Evolutionary conservation across 2,797 vertebrate species (phyloP).

Genomic region (Falco biarmicus): DNA sequence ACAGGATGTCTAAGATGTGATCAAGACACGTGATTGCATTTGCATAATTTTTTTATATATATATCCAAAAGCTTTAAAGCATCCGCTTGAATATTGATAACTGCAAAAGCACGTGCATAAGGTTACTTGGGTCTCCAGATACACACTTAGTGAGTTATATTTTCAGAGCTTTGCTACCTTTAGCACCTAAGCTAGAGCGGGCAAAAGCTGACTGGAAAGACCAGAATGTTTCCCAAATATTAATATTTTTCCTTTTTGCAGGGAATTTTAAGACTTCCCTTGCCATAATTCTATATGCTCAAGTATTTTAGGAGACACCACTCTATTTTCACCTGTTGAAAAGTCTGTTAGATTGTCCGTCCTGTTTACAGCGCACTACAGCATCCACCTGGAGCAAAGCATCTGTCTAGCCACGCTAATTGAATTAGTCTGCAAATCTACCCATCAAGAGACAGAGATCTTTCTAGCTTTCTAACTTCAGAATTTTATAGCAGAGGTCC

Average conservation of each 20-base stretch:
- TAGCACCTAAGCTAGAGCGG: background rate
- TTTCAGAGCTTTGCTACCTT: background rate
- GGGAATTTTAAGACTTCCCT: background rate
- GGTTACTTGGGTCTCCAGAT: background rate
- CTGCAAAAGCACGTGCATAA: background rate
- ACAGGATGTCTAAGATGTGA: background rate
- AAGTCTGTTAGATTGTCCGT: background rate
- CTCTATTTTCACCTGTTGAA: background rate
- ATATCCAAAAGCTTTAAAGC: background rate
- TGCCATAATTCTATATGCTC: background rate
- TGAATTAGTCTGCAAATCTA: background rate
- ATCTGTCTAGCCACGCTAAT: background rate
- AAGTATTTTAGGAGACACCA: background rate
- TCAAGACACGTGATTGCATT: background rate
- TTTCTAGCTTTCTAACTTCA: background rate
- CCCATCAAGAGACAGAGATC: background rate
- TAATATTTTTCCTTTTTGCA: background rate
- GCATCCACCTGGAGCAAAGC: conserved; percentile 21
- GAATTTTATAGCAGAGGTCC: background rate
- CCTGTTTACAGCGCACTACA: background rate
- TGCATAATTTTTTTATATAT: background rate
- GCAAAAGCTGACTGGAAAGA: background rate
- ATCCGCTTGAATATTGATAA: background rate
- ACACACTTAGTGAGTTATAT: background rate
- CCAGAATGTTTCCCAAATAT: background rate